phyloP scores from a whole-genome alignment of 2,113 vertebrate genomes.

The Sakesphorus luctuosus region DNA sequence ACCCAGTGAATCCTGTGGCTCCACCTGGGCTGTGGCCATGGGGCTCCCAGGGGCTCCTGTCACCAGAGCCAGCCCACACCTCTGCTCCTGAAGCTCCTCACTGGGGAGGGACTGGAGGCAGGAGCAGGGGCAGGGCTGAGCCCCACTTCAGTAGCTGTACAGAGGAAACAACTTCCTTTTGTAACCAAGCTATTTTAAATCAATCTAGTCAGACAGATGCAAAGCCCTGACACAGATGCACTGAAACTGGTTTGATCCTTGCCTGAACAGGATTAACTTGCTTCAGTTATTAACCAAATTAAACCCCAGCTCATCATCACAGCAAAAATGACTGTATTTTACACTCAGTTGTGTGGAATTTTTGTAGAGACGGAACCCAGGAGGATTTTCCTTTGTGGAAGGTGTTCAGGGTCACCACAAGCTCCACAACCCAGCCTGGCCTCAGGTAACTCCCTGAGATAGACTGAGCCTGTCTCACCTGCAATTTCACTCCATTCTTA shows the following conservation, averaged over 20 bases:
- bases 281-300: conserved; percentile 45
- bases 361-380: not conserved
- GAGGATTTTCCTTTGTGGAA: not conserved
- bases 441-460: not conserved
- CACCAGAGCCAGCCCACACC: not conserved
- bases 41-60: fast-evolving
- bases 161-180: not conserved
- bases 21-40: fast-evolving
- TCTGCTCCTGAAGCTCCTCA: not conserved
- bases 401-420: not conserved
- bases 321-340: conserved; percentile 14
- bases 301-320: conserved; percentile 23
- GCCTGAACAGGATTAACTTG: conserved; percentile 58
- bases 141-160: not conserved
- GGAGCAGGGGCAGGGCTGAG: not conserved
- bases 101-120: not conserved
- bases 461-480: not conserved
- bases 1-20: not conserved
- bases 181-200: not conserved
- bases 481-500: not conserved
- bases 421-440: not conserved
- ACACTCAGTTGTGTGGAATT: not conserved
- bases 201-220: not conserved
- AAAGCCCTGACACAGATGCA: conserved; percentile 40
- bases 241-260: conserved; percentile 46